A percentile compares a stretch with the other conserved stretches of the same genome.
Conservation (phyloP, 2,888 invertebrate species). For the Cryptocephalus primarius region DNA sequence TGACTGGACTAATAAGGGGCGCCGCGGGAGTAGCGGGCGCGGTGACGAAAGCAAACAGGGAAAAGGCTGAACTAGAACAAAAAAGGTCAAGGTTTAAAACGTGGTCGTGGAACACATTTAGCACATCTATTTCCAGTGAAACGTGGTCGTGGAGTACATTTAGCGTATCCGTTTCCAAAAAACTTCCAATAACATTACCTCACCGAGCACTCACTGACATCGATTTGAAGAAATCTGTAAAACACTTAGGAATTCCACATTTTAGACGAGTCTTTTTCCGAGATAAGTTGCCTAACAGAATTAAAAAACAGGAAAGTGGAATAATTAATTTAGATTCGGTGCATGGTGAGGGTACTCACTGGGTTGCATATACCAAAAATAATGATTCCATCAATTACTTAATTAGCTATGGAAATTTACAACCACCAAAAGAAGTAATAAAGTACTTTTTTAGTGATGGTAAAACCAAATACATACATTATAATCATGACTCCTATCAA, state of each 20-base stretch:
- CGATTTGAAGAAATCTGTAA: conserved; percentile 4
- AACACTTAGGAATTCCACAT: conserved; percentile 2
- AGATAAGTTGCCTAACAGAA: conserved; percentile 6
- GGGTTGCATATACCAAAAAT: conserved; percentile 8
- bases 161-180: conserved; percentile 13
- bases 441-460: conserved; percentile 5
- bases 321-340: conserved; percentile 10
- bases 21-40: conserved; percentile 27
- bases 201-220: conserved; percentile 4
- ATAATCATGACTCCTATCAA: conserved; percentile 1
- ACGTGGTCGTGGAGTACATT: no score
- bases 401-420: conserved; percentile 8
- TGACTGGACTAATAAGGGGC: no score
- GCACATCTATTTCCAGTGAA: no score
- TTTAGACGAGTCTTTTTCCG: conserved; percentile 7
- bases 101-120: conserved; percentile 15
- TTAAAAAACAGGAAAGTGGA: conserved; percentile 6
- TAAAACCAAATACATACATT: neutral
- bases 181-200: conserved; percentile 8
- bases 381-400: conserved; percentile 8
- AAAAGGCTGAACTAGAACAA: conserved; percentile 25
- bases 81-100: conserved; percentile 19
- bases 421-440: conserved; percentile 8
- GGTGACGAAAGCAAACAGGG: conserved; percentile 24
- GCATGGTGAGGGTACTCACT: conserved; percentile 9